Evolutionary conservation across 2,888 invertebrate genomes (phyloP), one percentile per base, ranked within the genome.

Genomic region (Hofmannophila pseudospretella): DNA sequence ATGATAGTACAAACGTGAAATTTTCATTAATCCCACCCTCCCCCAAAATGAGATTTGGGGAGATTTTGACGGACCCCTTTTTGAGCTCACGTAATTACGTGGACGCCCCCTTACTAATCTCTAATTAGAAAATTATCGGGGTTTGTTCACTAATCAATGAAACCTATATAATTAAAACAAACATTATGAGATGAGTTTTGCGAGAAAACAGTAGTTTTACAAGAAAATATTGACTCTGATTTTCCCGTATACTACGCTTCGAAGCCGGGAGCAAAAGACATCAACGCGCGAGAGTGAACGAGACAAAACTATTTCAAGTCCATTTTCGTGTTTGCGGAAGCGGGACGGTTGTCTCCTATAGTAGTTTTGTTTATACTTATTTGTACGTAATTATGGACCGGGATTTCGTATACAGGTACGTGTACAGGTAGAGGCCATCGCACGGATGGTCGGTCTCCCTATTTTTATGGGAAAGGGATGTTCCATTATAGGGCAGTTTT

Each of bases 371-470:
- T 72, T 78, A 70, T 75, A 67, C 54, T 59, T 67, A 58, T 68
- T 70, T 59, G 50, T 72, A 62, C 58, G 61, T 74, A 80, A 81
- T 82, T 75, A 67, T 59, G 60, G 56, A 65, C 72, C 58, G 72
- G 78, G 85, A 82, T 84, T 84, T 81, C 54, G 72, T 77, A 67
- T 68, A 67, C 68, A 70, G 67, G 71, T 69, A 59, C 54, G n/a
- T 58, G 49, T 45, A 53, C 78, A 80, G 79, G 81, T 78, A 78
- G 76, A 62, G 32, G 54, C 55, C 68, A 63, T 4, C 4, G 23
- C 8, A 67, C 55, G 70, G 67, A 82, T 73, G 85, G 79, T 78
- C 80, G 79, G 81, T 53, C 74, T 82, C 69, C 85, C 85, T 85
- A 52, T 68, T 67, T 73, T 67, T 53, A 47, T n/a, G 49, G 51